Conservation (phyloP, 2,888 invertebrate genomes). For the Lochmaea capreae region DNA sequence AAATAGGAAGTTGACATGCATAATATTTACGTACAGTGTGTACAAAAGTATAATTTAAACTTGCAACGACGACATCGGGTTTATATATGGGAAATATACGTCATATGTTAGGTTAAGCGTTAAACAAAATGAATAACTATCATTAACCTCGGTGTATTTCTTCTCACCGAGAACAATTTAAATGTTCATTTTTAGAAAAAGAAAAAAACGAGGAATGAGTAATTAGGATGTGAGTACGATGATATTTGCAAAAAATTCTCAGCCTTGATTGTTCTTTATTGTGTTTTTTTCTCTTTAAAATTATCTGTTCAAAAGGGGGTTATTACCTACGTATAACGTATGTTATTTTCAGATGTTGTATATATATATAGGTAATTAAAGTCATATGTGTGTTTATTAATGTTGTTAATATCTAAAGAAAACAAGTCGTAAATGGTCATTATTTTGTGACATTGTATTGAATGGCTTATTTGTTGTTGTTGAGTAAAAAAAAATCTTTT, state of each 20-base stretch:
- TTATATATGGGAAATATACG: constrained; percentile 41
- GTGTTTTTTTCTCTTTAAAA: constrained; percentile 30
- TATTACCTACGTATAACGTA: constrained; percentile 34
- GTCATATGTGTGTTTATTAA: constrained; percentile 33
- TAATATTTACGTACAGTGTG: not conserved
- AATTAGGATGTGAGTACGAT: constrained; percentile 34
- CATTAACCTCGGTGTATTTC: constrained; percentile 26
- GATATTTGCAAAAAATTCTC: constrained; percentile 38
- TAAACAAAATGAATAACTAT: constrained; percentile 27
- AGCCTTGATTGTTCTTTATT: constrained; percentile 42
- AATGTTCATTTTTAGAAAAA: constrained; percentile 12
- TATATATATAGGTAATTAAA: constrained; percentile 16
- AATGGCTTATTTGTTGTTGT: constrained; percentile 21
- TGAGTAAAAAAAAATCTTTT: constrained; percentile 1
- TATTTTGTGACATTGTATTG: constrained; percentile 24
- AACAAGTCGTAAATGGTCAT: constrained; percentile 22
- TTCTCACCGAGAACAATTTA: constrained; percentile 29
- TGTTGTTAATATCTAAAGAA: constrained; percentile 22
- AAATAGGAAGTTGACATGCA: no score
- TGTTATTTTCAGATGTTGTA: constrained; percentile 38
- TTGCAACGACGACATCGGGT: constrained; percentile 38
- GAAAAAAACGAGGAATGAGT: constrained; percentile 18
- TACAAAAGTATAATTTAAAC: constrained; percentile 12
- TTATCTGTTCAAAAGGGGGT: constrained; percentile 34
- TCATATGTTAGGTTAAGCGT: constrained; percentile 34